phyloP scores from a whole-genome alignment of 1,140 invertebrate genomes.

The Drosophila pseudoobscura region DNA sequence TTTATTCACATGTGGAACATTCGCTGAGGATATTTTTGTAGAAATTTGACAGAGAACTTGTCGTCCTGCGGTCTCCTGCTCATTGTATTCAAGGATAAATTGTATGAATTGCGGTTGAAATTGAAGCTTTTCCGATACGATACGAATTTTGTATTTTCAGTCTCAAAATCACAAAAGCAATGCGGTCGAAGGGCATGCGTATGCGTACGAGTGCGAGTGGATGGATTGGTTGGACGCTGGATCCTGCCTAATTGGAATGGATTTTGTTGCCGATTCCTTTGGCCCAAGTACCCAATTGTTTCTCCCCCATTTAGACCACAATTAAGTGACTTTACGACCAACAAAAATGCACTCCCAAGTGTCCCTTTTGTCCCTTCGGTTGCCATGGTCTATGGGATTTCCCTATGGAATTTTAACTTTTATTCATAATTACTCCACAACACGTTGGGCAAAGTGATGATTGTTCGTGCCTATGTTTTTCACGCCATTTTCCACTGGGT shows the following conservation, averaged over 20 bases:
- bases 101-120: constrained; percentile 24
- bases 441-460: constrained; percentile 15
- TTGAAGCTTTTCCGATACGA: not conserved
- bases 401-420: constrained; percentile 19
- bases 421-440: constrained; percentile 52
- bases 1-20: constrained; percentile 10
- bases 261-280: not conserved
- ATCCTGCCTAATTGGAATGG: too few species aligned
- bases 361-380: not conserved
- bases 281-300: not conserved
- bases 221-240: too few species aligned
- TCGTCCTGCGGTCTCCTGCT: not conserved
- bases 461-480: constrained; percentile 26
- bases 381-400: constrained; percentile 1
- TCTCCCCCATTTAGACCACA: not conserved
- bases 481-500: constrained; percentile 14
- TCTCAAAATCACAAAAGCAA: constrained; percentile 1
- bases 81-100: constrained; percentile 10
- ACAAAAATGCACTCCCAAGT: not conserved
- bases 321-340: not conserved
- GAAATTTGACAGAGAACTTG: constrained; percentile 4
- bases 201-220: too few species aligned
- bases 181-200: too few species aligned
- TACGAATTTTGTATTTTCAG: not conserved
- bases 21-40: too few species aligned